Percentiles rank a stretch among this genome's conserved stretches.
These are phyloP conservation scores for Bothrops jararaca DNA, from an alignment of 2,113 vertebrate genomes.

Conservation along the genomic window DNA sequence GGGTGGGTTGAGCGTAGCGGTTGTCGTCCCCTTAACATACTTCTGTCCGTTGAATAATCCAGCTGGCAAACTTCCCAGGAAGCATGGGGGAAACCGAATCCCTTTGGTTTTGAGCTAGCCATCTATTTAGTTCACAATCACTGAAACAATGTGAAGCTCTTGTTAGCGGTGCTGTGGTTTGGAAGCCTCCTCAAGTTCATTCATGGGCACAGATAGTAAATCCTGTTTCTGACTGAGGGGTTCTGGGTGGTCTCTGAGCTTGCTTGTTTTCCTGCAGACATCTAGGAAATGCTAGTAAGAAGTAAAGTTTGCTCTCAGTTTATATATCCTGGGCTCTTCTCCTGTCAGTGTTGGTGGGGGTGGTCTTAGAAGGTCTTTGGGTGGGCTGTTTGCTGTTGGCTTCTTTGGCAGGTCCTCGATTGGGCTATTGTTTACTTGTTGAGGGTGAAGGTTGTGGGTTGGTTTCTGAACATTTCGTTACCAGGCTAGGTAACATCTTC, in stretches of 20 bases:
- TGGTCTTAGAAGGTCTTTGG: neutral
- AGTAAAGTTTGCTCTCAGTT: neutral
- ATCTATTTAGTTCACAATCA: neutral
- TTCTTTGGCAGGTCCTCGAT: neutral
- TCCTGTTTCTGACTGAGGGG: neutral
- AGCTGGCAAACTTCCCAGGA: neutral
- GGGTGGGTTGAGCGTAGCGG: neutral
- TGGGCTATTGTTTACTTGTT: neutral
- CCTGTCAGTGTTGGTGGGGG: neutral
- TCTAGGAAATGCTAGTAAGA: neutral
- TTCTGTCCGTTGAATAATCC: neutral
- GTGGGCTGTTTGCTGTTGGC: neutral
- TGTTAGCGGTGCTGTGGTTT: neutral
- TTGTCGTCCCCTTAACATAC: neutral
- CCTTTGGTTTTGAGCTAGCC: neutral
- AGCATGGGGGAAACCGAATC: neutral
- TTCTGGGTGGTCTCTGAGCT: neutral
- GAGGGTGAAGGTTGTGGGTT: too few species aligned
- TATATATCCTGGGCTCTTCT: rapidly evolving
- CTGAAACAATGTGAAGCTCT: neutral
- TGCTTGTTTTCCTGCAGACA: neutral
- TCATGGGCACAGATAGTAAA: neutral
- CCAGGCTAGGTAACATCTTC: too few species aligned
- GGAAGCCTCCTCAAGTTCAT: neutral
- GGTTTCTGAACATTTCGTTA: too few species aligned